Evolutionary conservation across 2,797 vertebrate genomes (phyloP).

Genomic region (Morelia viridis): DNA sequence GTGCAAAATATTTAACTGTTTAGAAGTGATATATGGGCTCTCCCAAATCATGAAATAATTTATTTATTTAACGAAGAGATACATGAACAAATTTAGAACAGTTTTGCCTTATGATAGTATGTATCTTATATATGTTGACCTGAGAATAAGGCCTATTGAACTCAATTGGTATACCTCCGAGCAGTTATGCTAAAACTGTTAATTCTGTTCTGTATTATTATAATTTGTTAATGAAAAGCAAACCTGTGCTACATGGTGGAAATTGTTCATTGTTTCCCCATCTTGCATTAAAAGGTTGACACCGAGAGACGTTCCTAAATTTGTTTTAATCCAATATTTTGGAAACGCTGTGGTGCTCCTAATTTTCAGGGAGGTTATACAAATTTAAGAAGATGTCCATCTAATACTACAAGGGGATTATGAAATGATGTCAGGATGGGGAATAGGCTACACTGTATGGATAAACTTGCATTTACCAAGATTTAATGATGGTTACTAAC

Average conservation of each 20-base stretch:
- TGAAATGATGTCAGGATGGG: background rate
- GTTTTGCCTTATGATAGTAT: background rate
- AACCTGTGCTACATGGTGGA: background rate
- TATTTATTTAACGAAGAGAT: background rate
- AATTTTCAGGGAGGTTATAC: background rate
- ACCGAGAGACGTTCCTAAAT: background rate
- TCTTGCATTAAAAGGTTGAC: background rate
- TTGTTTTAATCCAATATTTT: background rate
- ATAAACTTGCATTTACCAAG: background rate
- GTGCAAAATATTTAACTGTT: background rate
- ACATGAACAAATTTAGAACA: background rate
- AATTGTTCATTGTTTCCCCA: background rate
- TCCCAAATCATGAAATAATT: conserved; percentile 51
- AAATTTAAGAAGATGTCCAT: background rate
- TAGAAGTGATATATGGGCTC: conserved; percentile 25
- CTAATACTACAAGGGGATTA: background rate
- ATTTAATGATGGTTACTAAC: background rate
- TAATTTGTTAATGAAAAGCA: background rate
- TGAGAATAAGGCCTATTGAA: background rate
- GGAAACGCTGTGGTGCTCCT: background rate
- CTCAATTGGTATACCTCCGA: background rate
- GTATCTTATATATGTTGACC: background rate
- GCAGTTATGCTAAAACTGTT: background rate
- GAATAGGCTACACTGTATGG: background rate
- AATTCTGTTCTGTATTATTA: background rate